Conservation (phyloP, 2,888 invertebrate species). For the Pollenia griseotomentosa region DNA sequence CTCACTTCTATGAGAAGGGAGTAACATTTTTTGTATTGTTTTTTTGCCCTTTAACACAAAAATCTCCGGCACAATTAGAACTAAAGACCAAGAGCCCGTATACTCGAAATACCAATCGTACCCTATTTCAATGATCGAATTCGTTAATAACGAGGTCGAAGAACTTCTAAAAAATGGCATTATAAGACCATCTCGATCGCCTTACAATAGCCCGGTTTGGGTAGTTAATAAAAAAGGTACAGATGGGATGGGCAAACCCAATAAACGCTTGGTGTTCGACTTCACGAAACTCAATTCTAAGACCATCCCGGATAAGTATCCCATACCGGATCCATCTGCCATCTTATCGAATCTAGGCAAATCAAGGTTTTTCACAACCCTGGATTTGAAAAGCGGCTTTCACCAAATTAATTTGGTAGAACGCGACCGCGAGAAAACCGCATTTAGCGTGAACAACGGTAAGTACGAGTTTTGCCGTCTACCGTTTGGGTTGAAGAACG, state of each 20-base stretch:
- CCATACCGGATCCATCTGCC: slow-evolving; percentile 40
- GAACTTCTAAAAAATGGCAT: too few relatives aligned
- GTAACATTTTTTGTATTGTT: too few relatives aligned
- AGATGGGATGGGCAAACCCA: slow-evolving; percentile 46
- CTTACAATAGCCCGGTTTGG: too few relatives aligned
- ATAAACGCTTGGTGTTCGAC: slow-evolving; percentile 51
- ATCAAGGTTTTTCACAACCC: slow-evolving; percentile 37
- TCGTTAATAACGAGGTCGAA: too few relatives aligned
- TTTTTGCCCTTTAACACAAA: too few relatives aligned
- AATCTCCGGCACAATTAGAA: too few relatives aligned
- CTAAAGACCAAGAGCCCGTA: too few relatives aligned
- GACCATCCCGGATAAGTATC: slow-evolving; percentile 54
- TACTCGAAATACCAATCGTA: too few relatives aligned
- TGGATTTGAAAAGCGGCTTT: slow-evolving; percentile 62
- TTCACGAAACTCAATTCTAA: slow-evolving; percentile 48
- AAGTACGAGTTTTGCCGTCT: slow-evolving; percentile 67
- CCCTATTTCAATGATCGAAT: too few relatives aligned
- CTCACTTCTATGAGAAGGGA: too few relatives aligned
- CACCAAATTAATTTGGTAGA: slow-evolving; percentile 63
- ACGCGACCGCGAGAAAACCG: slow-evolving; percentile 48
- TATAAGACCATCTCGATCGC: too few relatives aligned
- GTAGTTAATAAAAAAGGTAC: too few relatives aligned
- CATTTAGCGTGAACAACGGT: slow-evolving; percentile 48
- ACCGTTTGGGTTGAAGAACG: slow-evolving; percentile 60
- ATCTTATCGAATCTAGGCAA: slow-evolving; percentile 57